Conservation (phyloP, 2,113 vertebrate species). For the Pelecanus crispus region DNA sequence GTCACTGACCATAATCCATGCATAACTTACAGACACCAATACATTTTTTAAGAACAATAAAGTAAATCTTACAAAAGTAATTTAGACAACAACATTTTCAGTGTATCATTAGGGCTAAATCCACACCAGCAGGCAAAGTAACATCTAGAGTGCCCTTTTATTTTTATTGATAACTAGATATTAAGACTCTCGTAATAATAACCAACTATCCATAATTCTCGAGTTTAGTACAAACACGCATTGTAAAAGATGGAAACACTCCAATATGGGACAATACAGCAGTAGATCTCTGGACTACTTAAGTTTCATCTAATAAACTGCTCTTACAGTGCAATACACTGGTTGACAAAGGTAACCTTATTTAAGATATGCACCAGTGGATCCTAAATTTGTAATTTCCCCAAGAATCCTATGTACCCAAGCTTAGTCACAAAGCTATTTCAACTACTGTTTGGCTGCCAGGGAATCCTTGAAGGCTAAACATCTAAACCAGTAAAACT, state of each 20-base stretch:
- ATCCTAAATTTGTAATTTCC: background rate
- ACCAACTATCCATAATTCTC: background rate
- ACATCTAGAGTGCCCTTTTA: background rate
- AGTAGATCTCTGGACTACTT: background rate
- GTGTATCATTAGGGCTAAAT: background rate
- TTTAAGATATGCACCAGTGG: background rate
- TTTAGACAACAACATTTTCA: background rate
- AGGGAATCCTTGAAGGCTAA: background rate
- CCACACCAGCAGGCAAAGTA: background rate
- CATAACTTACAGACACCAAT: background rate
- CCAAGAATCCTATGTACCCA: background rate
- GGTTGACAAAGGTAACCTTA: background rate
- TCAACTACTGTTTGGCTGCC: background rate
- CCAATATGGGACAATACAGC: too few species aligned
- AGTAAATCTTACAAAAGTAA: background rate
- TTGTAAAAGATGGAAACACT: background rate
- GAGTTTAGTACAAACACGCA: background rate
- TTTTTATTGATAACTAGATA: background rate
- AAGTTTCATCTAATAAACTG: background rate
- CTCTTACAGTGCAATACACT: accelerated
- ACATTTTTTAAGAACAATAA: background rate
- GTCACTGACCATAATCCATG: background rate
- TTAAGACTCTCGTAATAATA: background rate
- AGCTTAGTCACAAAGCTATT: background rate
- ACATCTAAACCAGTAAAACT: background rate